phyloP scores from a whole-genome alignment of 2,888 invertebrate species.

The Cenopis cana region DNA sequence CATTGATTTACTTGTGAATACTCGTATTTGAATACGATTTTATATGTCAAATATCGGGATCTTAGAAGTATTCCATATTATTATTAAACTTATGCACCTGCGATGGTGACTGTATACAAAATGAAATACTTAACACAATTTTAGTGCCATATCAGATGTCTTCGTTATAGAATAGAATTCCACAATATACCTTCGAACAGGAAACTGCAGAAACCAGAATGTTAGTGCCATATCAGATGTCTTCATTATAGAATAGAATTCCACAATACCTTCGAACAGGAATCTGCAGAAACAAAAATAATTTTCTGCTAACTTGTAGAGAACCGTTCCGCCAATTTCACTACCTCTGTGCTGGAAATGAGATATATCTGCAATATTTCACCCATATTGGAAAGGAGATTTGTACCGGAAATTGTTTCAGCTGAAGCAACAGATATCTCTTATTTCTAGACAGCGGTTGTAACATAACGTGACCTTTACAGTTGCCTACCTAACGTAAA shows the following conservation, averaged over 20 bases:
- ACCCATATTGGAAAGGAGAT: constrained; percentile 1
- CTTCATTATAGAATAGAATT: background rate
- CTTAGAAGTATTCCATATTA: no score
- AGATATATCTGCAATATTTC: constrained; percentile 24
- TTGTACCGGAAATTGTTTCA: constrained; percentile 8
- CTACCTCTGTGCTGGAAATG: constrained; percentile 2
- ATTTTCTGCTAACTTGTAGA: background rate
- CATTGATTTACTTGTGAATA: no score
- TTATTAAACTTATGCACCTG: no score
- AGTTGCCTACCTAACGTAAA: background rate
- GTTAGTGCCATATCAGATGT: background rate
- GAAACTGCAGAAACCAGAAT: background rate
- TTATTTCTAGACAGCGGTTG: constrained; percentile 2
- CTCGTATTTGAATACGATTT: background rate
- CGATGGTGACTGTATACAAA: no score
- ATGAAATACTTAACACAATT: no score
- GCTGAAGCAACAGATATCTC: background rate
- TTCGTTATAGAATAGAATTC: background rate
- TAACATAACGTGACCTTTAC: constrained; percentile 5
- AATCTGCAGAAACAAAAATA: no score
- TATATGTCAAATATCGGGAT: background rate
- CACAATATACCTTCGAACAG: background rate
- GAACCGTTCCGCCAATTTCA: background rate
- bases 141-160: background rate
- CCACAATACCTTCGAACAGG: background rate